Conservation (phyloP, 2,888 invertebrate species). For the Apotomis capreana region DNA sequence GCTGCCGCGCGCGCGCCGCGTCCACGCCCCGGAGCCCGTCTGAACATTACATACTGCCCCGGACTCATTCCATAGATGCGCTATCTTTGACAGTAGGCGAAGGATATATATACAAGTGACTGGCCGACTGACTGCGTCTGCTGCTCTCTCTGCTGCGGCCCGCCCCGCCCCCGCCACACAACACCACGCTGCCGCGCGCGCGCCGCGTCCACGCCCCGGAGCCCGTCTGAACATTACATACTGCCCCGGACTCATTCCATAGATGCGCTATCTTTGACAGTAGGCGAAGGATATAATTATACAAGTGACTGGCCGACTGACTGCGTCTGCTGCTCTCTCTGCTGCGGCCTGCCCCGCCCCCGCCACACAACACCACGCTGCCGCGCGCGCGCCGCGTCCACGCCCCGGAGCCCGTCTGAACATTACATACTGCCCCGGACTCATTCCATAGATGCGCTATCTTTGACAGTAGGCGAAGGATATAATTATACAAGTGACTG, state of each 20-base stretch:
- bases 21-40: constrained; percentile 19
- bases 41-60: no score
- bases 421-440: no score
- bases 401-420: constrained; percentile 18
- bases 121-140: constrained; percentile 82
- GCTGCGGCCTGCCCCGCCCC: constrained; percentile 59
- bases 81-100: no score
- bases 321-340: constrained; percentile 78
- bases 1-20: constrained; percentile 40
- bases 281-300: no score
- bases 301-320: constrained; percentile 83
- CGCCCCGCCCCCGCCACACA: constrained; percentile 21
- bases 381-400: constrained; percentile 37
- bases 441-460: no score
- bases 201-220: constrained; percentile 31
- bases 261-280: no score
- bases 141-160: constrained; percentile 76
- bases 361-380: constrained; percentile 32
- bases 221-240: background rate
- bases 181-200: constrained; percentile 41
- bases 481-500: no score
- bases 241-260: no score
- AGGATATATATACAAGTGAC: no score
- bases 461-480: no score
- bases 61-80: no score